These are phyloP conservation scores for Oikopleura dioica DNA, from an alignment of 23 tunicate genomes.

Conservation along the genomic window DNA sequence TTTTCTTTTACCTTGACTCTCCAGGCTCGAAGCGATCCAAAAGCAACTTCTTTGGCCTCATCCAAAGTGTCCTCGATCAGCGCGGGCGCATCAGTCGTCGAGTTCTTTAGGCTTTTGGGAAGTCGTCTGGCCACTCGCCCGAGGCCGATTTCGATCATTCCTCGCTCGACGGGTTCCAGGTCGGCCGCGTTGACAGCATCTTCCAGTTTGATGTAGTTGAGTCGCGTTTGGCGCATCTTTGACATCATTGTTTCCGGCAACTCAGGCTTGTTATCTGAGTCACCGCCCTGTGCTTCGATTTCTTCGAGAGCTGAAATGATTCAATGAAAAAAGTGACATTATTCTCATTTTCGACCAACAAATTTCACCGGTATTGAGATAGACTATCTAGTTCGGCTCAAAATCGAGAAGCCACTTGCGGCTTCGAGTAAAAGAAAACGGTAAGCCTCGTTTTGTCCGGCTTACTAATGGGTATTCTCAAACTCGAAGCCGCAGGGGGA, in stretches of 20 bases:
- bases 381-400: no score
- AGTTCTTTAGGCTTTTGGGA: background rate
- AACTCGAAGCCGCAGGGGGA: no score
- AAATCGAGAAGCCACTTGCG: no score
- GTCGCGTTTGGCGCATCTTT: background rate
- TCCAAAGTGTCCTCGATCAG: background rate
- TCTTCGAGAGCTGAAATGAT: background rate
- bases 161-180: background rate
- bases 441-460: no score
- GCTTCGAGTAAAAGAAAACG: no score
- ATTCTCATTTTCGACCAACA: no score
- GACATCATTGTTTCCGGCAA: slow-evolving; percentile 6
- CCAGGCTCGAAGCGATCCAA: background rate
- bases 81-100: background rate
- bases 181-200: slow-evolving; percentile 9
- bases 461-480: no score
- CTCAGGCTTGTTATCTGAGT: background rate
- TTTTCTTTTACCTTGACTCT: no score
- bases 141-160: background rate
- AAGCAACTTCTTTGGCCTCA: background rate
- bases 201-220: background rate
- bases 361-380: no score
- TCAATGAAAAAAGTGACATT: no score
- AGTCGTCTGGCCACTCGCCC: background rate
- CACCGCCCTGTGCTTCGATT: background rate